phyloP scores from a whole-genome alignment of 2,888 invertebrate species.

The Argyresthia goedartella region DNA sequence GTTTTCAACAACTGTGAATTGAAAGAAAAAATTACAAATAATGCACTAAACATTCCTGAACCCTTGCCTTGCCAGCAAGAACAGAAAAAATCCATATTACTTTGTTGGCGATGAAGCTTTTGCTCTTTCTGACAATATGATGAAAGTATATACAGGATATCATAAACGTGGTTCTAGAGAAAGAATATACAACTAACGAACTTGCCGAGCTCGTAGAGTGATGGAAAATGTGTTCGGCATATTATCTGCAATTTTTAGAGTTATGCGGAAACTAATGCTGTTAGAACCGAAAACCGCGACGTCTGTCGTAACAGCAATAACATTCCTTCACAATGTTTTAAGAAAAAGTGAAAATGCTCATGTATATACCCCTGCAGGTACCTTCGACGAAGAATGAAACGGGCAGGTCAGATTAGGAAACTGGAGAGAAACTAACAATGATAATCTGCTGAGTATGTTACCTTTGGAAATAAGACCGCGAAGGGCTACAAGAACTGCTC shows the following conservation, averaged over 20 bases:
- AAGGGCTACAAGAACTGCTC: constrained; percentile 14
- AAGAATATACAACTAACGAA: constrained; percentile 8
- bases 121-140: constrained; percentile 9
- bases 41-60: constrained; percentile 9
- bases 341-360: constrained; percentile 9
- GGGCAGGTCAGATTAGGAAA: too few species aligned
- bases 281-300: constrained; percentile 11
- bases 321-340: constrained; percentile 9
- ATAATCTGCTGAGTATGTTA: constrained; percentile 10
- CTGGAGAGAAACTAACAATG: not conserved
- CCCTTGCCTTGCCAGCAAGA: constrained; percentile 10
- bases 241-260: constrained; percentile 10
- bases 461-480: constrained; percentile 14
- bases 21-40: constrained; percentile 7
- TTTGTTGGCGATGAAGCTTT: constrained; percentile 10
- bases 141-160: constrained; percentile 9
- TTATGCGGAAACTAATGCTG: constrained; percentile 12
- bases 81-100: constrained; percentile 8
- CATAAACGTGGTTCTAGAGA: constrained; percentile 8
- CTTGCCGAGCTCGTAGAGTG: constrained; percentile 9
- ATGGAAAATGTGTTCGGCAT: constrained; percentile 12
- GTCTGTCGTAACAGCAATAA: constrained; percentile 7
- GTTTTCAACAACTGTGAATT: constrained; percentile 12
- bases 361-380: constrained; percentile 7
- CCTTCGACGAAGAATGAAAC: constrained; percentile 3